phyloP scores from a whole-genome alignment of 2,113 vertebrate species.

The Calypte anna region DNA sequence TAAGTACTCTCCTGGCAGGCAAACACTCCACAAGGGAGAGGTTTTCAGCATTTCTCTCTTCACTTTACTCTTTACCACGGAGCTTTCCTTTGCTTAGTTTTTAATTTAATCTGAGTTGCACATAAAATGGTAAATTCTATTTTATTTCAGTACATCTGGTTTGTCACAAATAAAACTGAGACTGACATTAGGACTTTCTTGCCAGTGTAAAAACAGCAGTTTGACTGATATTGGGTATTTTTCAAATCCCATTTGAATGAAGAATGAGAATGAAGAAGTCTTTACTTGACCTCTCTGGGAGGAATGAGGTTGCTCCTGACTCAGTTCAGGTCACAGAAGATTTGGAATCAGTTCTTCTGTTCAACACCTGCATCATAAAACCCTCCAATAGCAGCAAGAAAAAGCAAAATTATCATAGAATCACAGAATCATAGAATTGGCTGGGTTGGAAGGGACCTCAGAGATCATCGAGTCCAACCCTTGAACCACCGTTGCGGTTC shows the following conservation, averaged over 20 bases:
- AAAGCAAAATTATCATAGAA: background rate
- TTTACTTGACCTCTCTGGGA: background rate
- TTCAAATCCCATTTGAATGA: background rate
- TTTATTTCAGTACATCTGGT: background rate
- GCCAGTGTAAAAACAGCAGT: background rate
- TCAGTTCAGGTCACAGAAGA: background rate
- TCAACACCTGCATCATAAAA: background rate
- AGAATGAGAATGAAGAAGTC: background rate
- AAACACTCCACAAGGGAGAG: background rate
- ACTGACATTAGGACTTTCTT: background rate
- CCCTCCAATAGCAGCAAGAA: background rate
- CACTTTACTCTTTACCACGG: too few species aligned
- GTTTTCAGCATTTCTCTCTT: background rate
- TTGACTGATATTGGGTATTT: background rate
- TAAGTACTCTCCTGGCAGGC: background rate
- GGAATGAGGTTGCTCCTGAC: background rate
- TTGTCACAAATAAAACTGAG: background rate
- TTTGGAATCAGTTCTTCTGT: background rate
- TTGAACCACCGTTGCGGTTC: too few species aligned
- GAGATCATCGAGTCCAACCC: too few species aligned
- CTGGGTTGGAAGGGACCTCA: too few species aligned
- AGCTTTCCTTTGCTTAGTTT: too few species aligned
- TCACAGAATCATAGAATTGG: background rate
- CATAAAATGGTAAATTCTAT: background rate
- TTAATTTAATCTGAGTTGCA: too few species aligned